phyloP scores from a whole-genome alignment of 2,113 vertebrate species.

The Aldabrachelys gigantea region DNA sequence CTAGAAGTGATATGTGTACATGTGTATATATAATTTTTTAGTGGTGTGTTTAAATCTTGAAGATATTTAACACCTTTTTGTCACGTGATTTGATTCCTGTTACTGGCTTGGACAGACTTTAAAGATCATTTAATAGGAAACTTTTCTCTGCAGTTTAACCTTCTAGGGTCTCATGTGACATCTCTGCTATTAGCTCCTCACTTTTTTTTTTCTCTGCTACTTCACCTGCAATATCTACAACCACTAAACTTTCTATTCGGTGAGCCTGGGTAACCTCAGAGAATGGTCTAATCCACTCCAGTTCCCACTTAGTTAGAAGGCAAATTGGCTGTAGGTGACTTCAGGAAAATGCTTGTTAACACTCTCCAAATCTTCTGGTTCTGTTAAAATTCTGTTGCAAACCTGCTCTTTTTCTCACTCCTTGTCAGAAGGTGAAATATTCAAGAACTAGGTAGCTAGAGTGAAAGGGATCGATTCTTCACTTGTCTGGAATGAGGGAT shows the following conservation, averaged over 20 bases:
- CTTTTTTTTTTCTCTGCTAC: background rate
- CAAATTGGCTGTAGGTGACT: background rate
- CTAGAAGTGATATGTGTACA: background rate
- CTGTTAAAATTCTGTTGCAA: rapidly evolving
- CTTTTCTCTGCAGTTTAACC: background rate
- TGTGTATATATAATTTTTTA: background rate
- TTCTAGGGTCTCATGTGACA: background rate
- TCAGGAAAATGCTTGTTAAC: background rate
- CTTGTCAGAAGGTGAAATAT: background rate
- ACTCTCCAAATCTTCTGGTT: background rate
- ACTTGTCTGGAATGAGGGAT: background rate
- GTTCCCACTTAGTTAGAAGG: background rate
- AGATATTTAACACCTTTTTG: background rate
- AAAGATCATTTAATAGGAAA: background rate
- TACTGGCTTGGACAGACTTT: background rate
- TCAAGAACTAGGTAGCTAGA: too few species aligned
- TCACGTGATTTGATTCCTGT: background rate
- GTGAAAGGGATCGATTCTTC: background rate
- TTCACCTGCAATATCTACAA: background rate
- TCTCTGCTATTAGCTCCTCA: background rate
- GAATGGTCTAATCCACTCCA: background rate
- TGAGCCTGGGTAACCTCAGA: background rate
- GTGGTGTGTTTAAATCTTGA: background rate
- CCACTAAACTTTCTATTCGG: background rate
- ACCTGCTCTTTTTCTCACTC: rapidly evolving